A percentile compares a stretch with the other conserved stretches of the same genome.
Conservation (phyloP, 2,113 vertebrate species). For the Myiozetetes cayanensis region DNA sequence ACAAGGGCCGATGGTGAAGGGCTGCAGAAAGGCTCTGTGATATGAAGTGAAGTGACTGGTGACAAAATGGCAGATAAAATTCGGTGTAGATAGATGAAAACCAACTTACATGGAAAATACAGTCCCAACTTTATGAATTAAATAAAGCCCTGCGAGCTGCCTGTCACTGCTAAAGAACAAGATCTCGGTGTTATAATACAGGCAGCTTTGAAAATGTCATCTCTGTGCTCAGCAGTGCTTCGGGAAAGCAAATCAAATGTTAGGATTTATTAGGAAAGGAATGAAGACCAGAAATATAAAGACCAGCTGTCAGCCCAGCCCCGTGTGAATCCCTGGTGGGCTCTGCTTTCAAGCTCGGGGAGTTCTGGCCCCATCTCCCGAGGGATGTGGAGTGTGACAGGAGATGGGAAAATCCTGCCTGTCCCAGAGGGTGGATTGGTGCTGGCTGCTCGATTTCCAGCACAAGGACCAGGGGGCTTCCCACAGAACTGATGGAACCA, state of each 20-base stretch:
- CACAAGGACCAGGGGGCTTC: not conserved
- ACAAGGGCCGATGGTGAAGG: not conserved
- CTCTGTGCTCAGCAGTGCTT: not conserved
- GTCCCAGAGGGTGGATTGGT: not conserved
- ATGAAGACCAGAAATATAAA: not conserved
- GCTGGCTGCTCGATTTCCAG: not conserved
- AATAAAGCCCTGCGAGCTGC: not conserved
- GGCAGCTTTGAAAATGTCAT: slow-evolving; percentile 51
- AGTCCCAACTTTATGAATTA: slow-evolving; percentile 29
- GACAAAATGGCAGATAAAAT: slow-evolving; percentile 29
- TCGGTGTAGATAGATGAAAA: not conserved
- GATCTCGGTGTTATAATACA: slow-evolving; percentile 11
- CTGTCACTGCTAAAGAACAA: slow-evolving; percentile 36
- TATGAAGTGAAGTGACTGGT: not conserved
- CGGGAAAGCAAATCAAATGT: slow-evolving; percentile 13
- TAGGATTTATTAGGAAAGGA: slow-evolving; percentile 22
- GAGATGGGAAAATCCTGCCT: fast-evolving
- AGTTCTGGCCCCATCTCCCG: not conserved
- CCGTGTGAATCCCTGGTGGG: not conserved
- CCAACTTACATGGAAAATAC: not conserved
- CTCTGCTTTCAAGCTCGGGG: not conserved
- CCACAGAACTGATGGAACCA: not conserved
- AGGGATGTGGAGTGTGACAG: not conserved
- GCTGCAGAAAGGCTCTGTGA: not conserved
- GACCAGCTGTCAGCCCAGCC: not conserved